Percentiles rank a stretch among this genome's conserved stretches.
Conservation (phyloP, 2,797 vertebrate genomes). For the Phoxinus dragarum region DNA sequence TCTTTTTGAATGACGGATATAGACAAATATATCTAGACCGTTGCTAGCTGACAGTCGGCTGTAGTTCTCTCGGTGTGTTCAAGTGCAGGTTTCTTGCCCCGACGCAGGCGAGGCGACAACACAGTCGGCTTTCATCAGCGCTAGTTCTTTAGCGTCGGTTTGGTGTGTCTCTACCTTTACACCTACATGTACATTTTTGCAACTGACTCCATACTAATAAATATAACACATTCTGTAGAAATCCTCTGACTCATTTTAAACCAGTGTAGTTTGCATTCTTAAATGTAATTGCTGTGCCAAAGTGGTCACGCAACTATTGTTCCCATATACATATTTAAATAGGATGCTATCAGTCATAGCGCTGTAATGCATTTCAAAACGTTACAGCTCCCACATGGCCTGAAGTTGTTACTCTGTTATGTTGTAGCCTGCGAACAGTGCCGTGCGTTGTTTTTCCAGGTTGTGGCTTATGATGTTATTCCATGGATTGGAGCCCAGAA, state of each 20-base stretch:
- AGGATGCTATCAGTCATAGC: conserved; percentile 36
- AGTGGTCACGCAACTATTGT: conserved; percentile 21
- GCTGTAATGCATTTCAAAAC: conserved; percentile 6
- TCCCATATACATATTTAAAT: conserved; percentile 28
- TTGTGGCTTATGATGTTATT: conserved; percentile 62
- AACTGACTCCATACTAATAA: not conserved
- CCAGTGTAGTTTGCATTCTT: conserved; percentile 7
- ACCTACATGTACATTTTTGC: not conserved
- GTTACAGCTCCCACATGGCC: conserved; percentile 57
- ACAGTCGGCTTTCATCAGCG: no score
- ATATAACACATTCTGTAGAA: conserved; percentile 5
- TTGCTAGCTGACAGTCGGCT: no score
- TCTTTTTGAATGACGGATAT: no score
- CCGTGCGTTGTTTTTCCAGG: conserved; percentile 56
- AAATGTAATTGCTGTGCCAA: not conserved
- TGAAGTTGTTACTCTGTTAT: conserved; percentile 45
- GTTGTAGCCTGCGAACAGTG: conserved; percentile 54
- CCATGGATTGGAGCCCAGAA: conserved; percentile 60
- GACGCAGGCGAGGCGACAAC: no score
- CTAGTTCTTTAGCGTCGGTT: no score
- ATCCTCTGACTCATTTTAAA: conserved; percentile 3
- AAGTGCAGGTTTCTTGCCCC: no score
- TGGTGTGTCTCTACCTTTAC: not conserved
- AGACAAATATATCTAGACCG: no score
- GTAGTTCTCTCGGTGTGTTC: no score